Evolutionary conservation across 2,888 invertebrate genomes (phyloP), one percentile per base, ranked within the genome.

Genomic region (Sarcophaga variegata): DNA sequence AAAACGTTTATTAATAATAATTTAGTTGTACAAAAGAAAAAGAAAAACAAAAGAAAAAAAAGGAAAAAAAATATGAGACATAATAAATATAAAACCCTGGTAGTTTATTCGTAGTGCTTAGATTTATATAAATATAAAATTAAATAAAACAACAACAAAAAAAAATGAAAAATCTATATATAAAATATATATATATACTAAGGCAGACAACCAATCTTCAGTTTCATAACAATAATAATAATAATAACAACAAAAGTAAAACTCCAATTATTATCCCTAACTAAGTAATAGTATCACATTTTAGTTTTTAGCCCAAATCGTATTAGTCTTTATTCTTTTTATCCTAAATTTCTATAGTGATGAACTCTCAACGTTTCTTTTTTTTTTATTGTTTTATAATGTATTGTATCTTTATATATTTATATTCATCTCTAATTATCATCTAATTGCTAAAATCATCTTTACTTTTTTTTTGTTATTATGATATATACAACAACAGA

Each of bases 1-100:
- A 90, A 90, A 89, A 89, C 88, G 89, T 91, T 90, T 90, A 79
- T 72, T 72, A 83, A 62, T 82, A 83, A 62, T 82, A 83, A 82
- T 74, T 85, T 88, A 85, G 82, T 71, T 88, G 85, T 85, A 85
- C 83, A 85, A 86, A 89, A 86, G 81, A 80, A 83, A 85, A 86
- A 74, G 86, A 59, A 72, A 83, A 69, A 86, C 80, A 78, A 83
- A 79, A 71, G 88, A 64, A 74, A 82, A 70, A 81, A 83, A 86
- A 78, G 76, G 79, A 74, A 83, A 86, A 75, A 88, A 72, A 67
- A 70, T 37, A 37, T 37, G 10, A 37, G 17, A 54, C 2, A 54
- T 54, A 54, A 54, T 54, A 54, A 14, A 54, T 54, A 17, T 60
- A 77, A 83, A 80, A 74, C 79, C 83, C 84, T 84, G 78, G 82